A percentile compares a stretch with the other conserved stretches of the same genome.
phyloP scores from a whole-genome alignment of 2,797 vertebrate genomes.

The Phataginus tetradactyla region DNA sequence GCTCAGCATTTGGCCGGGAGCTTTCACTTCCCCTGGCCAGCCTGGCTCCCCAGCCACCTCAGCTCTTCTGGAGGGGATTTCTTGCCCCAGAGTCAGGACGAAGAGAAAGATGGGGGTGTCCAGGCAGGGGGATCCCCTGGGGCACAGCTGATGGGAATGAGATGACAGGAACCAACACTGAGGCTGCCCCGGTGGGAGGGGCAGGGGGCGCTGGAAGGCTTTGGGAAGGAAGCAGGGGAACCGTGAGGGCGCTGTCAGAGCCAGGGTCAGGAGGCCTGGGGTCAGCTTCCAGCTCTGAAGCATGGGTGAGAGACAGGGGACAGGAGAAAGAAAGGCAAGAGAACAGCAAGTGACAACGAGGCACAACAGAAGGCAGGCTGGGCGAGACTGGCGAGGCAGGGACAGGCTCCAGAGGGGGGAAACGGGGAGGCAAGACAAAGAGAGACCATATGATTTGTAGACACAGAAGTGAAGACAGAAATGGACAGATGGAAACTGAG shows the following conservation, averaged over 20 bases:
- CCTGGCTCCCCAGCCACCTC: background rate
- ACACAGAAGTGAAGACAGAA: background rate
- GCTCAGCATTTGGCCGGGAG: background rate
- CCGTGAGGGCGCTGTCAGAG: background rate
- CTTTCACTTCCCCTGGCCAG: constrained; percentile 66
- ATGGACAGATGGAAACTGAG: background rate
- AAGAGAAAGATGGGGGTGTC: constrained; percentile 56
- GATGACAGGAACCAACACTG: background rate
- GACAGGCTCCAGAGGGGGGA: background rate
- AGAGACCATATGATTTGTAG: background rate
- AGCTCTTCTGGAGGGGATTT: constrained; percentile 54
- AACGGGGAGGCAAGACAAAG: background rate
- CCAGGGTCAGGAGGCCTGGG: background rate
- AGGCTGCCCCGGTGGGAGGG: background rate
- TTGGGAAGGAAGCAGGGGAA: background rate
- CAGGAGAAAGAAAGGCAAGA: background rate
- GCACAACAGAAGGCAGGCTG: background rate
- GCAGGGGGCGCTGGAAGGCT: no score
- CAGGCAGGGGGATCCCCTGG: constrained; percentile 49
- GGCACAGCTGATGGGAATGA: constrained; percentile 26
- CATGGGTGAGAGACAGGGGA: background rate
- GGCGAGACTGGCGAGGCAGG: background rate
- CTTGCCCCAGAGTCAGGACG: background rate
- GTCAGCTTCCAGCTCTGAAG: background rate
- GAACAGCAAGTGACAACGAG: background rate